phyloP scores from a whole-genome alignment of 2,113 vertebrate species.

The Mesembrinibis cayennensis region DNA sequence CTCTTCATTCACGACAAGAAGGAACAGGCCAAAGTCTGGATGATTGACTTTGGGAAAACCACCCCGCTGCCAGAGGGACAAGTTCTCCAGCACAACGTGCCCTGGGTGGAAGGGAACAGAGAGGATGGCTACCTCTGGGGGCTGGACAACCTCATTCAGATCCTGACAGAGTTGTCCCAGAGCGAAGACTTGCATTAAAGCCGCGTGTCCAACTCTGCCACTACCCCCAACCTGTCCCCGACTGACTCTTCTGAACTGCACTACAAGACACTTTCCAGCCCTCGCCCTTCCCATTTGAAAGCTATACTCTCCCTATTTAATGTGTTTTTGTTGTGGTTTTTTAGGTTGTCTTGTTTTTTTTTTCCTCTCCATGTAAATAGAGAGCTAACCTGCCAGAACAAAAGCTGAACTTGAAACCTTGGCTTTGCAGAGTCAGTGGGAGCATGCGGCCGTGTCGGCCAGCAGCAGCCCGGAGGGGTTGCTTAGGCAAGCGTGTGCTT shows the following conservation, averaged over 20 bases:
- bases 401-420: slow-evolving; percentile 36
- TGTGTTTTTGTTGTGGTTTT: slow-evolving; percentile 18
- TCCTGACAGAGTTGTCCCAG: slow-evolving; percentile 82
- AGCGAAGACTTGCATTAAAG: slow-evolving; percentile 60
- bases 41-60: slow-evolving; percentile 99
- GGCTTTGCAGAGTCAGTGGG: not conserved
- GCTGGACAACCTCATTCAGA: slow-evolving; percentile 92
- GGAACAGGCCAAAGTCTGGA: slow-evolving; percentile 95
- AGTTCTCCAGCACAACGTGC: slow-evolving; percentile 83
- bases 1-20: slow-evolving; percentile 95
- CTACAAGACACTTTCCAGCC: slow-evolving; percentile 74
- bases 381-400: slow-evolving; percentile 38
- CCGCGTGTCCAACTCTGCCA: not conserved
- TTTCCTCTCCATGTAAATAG: slow-evolving; percentile 41
- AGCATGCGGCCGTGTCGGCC: rapidly evolving
- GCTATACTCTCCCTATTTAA: slow-evolving; percentile 50
- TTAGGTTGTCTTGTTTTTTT: not conserved
- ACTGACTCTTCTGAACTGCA: slow-evolving; percentile 73
- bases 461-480: not conserved
- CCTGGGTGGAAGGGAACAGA: slow-evolving; percentile 93
- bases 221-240: not conserved
- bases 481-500: not conserved
- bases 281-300: not conserved
- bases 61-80: slow-evolving; percentile 89
- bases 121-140: slow-evolving; percentile 96